phyloP scores from a whole-genome alignment of 2,888 invertebrate genomes.

The Doris montereyensis region DNA sequence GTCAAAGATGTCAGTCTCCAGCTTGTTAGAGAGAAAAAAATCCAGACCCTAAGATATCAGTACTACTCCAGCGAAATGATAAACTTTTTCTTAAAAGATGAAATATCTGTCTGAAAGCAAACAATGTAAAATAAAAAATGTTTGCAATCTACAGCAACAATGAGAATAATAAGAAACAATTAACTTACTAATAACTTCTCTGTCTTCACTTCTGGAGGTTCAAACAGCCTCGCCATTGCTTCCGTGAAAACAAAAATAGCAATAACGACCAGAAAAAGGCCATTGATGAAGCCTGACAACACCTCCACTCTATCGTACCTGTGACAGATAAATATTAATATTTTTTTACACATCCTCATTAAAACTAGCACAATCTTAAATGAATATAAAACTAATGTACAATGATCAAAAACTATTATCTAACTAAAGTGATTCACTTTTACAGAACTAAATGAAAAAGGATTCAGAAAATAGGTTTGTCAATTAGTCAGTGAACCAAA shows the following conservation, averaged over 20 bases:
- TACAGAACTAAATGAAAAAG: no score
- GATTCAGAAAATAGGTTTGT: no score
- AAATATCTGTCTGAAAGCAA: no score
- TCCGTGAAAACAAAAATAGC: conserved; percentile 76
- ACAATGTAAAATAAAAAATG: no score
- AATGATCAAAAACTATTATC: background rate
- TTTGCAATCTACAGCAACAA: no score
- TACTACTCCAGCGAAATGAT: no score
- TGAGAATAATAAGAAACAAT: no score
- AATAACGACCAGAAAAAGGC: conserved; percentile 76
- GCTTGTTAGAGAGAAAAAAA: no score
- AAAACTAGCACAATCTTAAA: background rate
- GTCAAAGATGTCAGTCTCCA: no score
- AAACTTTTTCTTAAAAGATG: no score
- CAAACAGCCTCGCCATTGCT: conserved; percentile 75
- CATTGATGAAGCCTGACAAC: conserved; percentile 77
- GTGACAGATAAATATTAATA: conserved; percentile 38
- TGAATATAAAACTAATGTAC: background rate
- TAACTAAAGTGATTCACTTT: background rate
- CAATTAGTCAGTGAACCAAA: background rate
- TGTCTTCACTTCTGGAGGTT: conserved; percentile 76
- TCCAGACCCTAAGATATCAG: no score
- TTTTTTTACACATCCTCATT: background rate
- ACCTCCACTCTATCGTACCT: conserved; percentile 76
- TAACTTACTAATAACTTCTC: conserved; percentile 75